Base-by-base conservation (phyloP, 2,113 vertebrate species). In the Anoura caudifer region DNA sequence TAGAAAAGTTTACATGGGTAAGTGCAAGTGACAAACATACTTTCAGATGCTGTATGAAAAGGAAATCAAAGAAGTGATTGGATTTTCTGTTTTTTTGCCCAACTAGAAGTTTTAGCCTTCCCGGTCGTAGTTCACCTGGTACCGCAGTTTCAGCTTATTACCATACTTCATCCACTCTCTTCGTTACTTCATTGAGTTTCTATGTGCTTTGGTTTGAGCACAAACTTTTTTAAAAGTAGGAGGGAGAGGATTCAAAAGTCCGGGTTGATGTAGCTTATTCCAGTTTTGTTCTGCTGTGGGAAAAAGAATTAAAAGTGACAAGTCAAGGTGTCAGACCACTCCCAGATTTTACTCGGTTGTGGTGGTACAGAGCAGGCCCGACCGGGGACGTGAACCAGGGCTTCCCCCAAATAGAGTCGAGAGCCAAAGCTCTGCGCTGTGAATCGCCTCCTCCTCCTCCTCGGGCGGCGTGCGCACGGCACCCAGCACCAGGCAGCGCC, bases 351-450 rank as follows among this genome's bases (percentile, higher is more conserved):
- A 17, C 73, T 90, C 80, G 70, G 20, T 61, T 67, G 8, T 16
- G 33, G 11, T 47, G 41, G 2, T 41, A 50, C 47, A 87, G 72
- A 82, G 19, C 17, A 63, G 83, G 26, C 47, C 76, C 26, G 11
- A 52, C 9, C 1, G 22, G 50, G 4, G 4, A 4, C 65, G 73
- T 43, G 80, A 56, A 41, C 3, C 17, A 81, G 5, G 15, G 22
- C 13, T 72, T 93, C 91, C 77, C 72, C 72, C 92, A 73, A 47
- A 33, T 82, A 31, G 76, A 69, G 59, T 82, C n/a, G 76, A 69
- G 59, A 84, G 43, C 13, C 67, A 33, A 22, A 63, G 26, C 13
- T 33, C 45, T 87, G 31, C 85, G 0, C 56, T 11, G 54, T 7
- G 24, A 81, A 15, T 38, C n/a, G n/a, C n/a, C n/a, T n/a, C 28